phyloP scores from a whole-genome alignment of 1,140 invertebrate genomes.

The Brachionus rotundiformis region DNA sequence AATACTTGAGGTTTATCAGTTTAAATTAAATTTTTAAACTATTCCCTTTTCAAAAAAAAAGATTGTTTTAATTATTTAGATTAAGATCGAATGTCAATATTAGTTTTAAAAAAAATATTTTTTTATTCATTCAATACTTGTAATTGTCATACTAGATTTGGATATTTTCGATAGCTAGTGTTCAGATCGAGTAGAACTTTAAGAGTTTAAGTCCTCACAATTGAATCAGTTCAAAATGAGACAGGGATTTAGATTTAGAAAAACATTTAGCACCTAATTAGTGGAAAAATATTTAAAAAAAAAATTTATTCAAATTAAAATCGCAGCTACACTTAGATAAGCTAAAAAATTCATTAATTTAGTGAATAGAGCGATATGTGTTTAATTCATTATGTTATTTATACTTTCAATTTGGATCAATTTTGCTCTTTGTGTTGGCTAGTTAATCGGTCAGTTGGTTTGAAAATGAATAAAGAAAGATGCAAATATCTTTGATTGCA shows the following conservation, averaged over 20 bases:
- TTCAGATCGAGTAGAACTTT: background rate
- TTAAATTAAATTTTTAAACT: background rate
- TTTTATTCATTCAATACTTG: background rate
- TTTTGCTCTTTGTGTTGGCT: background rate
- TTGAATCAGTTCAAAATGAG: background rate
- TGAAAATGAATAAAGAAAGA: conserved; percentile 29
- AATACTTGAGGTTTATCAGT: background rate
- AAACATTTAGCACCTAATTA: background rate
- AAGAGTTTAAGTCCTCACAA: background rate
- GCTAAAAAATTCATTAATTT: background rate
- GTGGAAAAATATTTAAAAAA: background rate
- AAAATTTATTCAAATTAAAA: background rate
- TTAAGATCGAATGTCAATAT: conserved; percentile 1
- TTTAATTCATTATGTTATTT: conserved; percentile 5
- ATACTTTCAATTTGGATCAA: background rate
- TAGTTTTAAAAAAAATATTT: background rate
- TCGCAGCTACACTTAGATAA: background rate
- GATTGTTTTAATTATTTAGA: conserved; percentile 6
- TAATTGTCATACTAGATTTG: background rate
- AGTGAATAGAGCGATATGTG: background rate
- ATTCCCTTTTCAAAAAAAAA: background rate
- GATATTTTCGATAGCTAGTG: too few species aligned
- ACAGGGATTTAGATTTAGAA: background rate
- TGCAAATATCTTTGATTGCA: background rate
- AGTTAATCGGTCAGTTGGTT: conserved; percentile 47